Base-by-base conservation (phyloP, 2,113 vertebrate species). In the Polyodon spathula region DNA sequence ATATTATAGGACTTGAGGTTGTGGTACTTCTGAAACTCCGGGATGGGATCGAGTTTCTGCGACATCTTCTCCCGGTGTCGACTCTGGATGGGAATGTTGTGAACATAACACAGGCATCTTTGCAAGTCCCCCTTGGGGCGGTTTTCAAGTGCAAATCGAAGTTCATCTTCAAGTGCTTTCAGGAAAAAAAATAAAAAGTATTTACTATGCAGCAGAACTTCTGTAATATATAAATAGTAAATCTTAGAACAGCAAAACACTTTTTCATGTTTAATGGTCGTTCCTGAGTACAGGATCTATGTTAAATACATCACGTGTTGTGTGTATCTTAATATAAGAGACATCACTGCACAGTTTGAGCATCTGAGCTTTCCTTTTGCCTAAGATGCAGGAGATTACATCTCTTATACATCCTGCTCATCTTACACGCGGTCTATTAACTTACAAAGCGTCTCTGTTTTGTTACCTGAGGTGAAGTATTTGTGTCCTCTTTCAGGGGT, bases 91-190 rank as follows among this genome's bases (percentile, higher is more conserved):
- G 72, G 15, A 37, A 84, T 73, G 57, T 73, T 86, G 68, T 85
- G 76, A 52, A 89, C 42, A 5, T 90, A 90, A 61, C 86, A 83
- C 58, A 88, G 66, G 61, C 83, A 86, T 43, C 76, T 63, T 65
- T 15, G 14, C 11, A 80, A 60, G 62, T 79, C 73, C 8, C 64
- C 3, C 6, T 4, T 14, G 16, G 76, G 60, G 39, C 37, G 37
- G 6, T 58, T 60, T 57, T 75, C 72, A 62, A 88, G 59, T 37
- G 83, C 86, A 42, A 76, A 86, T 1, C 71, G 70, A 16, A 89
- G 65, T 66, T 89, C 87, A 15, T 64, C 64, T 17, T 89, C 87
- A 2, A 89, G 71, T 41, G 64, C 87, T 89, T 58, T 8, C 56
- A 41, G 57, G 15, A n/a, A 9, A 39, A 53, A 62, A 41, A 11